Percentiles rank a stretch among this genome's conserved stretches.
phyloP scores from a whole-genome alignment of 2,797 vertebrate species.

The Halcyon leucocephala region DNA sequence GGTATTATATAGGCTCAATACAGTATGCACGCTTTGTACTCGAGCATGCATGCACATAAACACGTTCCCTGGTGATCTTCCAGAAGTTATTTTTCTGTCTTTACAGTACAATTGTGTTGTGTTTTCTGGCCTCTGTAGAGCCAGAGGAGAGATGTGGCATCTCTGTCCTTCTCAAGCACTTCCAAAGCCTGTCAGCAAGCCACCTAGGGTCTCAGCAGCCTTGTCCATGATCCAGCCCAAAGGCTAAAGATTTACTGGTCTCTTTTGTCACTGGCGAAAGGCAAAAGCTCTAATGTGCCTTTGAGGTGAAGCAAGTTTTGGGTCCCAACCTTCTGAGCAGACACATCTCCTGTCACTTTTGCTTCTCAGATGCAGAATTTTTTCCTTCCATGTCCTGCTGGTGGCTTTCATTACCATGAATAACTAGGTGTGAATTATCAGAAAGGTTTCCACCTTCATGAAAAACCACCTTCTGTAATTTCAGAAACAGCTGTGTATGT shows the following conservation, averaged over 20 bases:
- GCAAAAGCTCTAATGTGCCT: not conserved
- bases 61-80: not conserved
- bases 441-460: not conserved
- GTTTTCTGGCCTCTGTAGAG: not conserved
- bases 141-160: not conserved
- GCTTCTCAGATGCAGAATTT: not conserved
- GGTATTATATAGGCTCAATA: not conserved
- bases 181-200: not conserved
- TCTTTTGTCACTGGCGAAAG: not conserved
- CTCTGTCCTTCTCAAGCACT: not conserved
- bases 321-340: not conserved
- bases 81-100: not conserved
- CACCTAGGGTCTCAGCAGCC: not conserved
- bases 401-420: not conserved
- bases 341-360: not conserved
- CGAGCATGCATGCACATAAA: not conserved
- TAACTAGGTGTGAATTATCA: not conserved
- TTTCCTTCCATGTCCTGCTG: not conserved
- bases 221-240: not conserved
- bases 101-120: not conserved
- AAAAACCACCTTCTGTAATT: not conserved
- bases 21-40: not conserved
- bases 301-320: not conserved
- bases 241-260: not conserved
- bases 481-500: not conserved